phyloP scores from a whole-genome alignment of 2,888 invertebrate species.

The Suillia variegata region DNA sequence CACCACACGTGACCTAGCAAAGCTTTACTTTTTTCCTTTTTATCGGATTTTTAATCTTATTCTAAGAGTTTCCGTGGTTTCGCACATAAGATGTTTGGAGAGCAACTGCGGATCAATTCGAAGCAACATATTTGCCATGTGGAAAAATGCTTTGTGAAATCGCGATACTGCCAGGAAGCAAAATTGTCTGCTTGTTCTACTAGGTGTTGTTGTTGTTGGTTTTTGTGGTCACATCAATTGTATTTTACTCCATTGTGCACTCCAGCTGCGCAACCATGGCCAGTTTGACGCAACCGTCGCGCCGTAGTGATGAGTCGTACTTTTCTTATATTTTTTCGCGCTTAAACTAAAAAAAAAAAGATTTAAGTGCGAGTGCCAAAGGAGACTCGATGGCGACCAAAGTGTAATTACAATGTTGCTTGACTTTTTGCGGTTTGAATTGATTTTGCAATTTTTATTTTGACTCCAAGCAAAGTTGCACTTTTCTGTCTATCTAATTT shows the following conservation, averaged over 20 bases:
- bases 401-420: conserved; percentile 15
- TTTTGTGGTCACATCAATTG: background rate
- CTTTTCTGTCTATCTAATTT: no score
- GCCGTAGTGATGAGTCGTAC: no score
- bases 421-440: background rate
- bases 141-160: background rate
- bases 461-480: no score
- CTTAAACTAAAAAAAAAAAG: no score
- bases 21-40: conserved; percentile 10
- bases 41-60: conserved; percentile 23
- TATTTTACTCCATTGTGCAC: conserved; percentile 16
- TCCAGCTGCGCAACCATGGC: background rate
- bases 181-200: background rate
- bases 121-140: background rate
- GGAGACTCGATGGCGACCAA: background rate
- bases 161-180: background rate
- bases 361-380: background rate
- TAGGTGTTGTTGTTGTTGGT: background rate
- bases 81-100: background rate
- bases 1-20: conserved; percentile 15
- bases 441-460: background rate
- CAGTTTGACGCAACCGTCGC: background rate
- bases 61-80: conserved; percentile 27
- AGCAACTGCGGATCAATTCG: background rate
- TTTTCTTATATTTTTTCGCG: no score